phyloP scores from a whole-genome alignment of 2,888 invertebrate genomes.

The Mermis nigrescens region DNA sequence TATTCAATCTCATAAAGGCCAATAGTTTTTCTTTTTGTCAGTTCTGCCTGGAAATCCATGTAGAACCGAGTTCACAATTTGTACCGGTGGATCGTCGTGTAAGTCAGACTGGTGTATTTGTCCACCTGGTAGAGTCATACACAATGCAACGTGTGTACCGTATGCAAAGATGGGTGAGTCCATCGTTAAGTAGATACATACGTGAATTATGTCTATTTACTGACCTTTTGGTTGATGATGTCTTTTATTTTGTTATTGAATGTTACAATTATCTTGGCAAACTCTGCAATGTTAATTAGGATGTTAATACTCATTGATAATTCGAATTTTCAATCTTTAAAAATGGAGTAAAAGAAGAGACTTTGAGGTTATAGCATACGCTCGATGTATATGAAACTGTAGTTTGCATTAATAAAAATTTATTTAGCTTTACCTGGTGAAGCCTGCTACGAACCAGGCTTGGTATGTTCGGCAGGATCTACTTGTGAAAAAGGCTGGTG shows the following conservation, averaged over 20 bases:
- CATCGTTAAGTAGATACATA: too few species aligned
- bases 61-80: constrained; percentile 9
- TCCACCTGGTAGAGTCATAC: constrained; percentile 19
- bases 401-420: too few species aligned
- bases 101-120: constrained; percentile 27
- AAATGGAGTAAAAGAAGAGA: too few species aligned
- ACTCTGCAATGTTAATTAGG: too few species aligned
- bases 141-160: constrained; percentile 2
- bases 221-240: too few species aligned
- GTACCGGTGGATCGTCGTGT: constrained; percentile 27
- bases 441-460: neutral
- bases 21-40: too few species aligned
- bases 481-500: neutral
- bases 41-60: constrained; percentile 8
- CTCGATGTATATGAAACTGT: too few species aligned
- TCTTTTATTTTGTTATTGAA: neutral
- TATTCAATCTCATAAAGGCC: too few species aligned
- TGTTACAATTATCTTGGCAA: neutral
- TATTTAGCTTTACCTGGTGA: constrained; percentile 1
- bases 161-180: neutral
- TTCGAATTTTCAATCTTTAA: too few species aligned
- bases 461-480: neutral
- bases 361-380: too few species aligned
- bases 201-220: too few species aligned
- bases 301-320: too few species aligned